Evolutionary conservation across 1,140 invertebrate genomes (phyloP).

Genomic region (Ruditapes philippinarum): DNA sequence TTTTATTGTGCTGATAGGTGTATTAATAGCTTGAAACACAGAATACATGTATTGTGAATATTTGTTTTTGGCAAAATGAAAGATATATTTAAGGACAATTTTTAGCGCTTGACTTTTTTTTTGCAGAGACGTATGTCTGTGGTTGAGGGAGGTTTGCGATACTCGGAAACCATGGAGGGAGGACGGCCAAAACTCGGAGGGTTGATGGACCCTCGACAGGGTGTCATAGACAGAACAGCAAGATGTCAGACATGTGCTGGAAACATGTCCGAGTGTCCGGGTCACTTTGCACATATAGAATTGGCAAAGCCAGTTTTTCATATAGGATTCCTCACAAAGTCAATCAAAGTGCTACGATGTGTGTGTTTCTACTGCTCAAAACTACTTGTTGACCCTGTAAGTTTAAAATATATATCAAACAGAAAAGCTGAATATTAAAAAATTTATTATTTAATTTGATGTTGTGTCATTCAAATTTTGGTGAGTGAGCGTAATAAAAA

Average conservation of each 20-base stretch:
- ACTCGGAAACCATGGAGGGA: slow-evolving; percentile 99
- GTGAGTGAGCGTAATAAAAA: too few species aligned
- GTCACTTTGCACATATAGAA: slow-evolving; percentile 99
- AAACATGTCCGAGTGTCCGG: slow-evolving; percentile 99
- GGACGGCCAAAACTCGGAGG: slow-evolving; percentile 99
- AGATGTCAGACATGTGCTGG: slow-evolving; percentile 99
- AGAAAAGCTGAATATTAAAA: too few species aligned
- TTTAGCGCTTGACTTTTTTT: too few species aligned
- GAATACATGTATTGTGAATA: too few species aligned
- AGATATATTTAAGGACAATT: too few species aligned
- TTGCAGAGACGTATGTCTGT: slow-evolving; percentile 92
- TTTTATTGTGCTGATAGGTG: too few species aligned
- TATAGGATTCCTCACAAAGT: slow-evolving; percentile 99
- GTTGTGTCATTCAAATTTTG: too few species aligned
- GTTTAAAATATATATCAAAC: slow-evolving; percentile 80
- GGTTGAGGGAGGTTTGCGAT: slow-evolving; percentile 98
- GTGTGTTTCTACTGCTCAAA: slow-evolving; percentile 99
- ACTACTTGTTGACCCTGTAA: slow-evolving; percentile 96
- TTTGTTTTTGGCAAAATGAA: too few species aligned
- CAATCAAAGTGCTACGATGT: slow-evolving; percentile 98
- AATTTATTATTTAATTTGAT: too few species aligned
- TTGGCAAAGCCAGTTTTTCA: slow-evolving; percentile 99
- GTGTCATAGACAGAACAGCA: slow-evolving; percentile 96
- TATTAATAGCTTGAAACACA: too few species aligned
- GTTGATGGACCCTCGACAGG: slow-evolving; percentile 99